Evolutionary conservation across 2,113 vertebrate species (phyloP).

Genomic region (Ictalurus furcatus): DNA sequence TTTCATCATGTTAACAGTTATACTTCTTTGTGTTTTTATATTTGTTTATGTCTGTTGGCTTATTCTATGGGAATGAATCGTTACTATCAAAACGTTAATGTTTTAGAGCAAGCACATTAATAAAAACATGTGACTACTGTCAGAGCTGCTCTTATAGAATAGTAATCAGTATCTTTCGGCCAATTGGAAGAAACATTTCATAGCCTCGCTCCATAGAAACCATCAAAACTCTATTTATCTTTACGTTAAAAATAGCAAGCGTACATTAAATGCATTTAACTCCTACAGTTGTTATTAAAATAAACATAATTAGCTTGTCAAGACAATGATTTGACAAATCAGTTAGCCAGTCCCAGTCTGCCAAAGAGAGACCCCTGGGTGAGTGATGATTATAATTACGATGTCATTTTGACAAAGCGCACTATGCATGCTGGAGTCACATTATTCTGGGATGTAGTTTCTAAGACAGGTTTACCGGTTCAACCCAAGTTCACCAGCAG

Average conservation of each 20-base stretch:
- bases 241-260: constrained; percentile 14
- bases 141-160: neutral
- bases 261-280: constrained; percentile 36
- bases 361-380: constrained; percentile 56
- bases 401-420: constrained; percentile 49
- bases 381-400: constrained; percentile 66
- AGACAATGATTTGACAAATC: constrained; percentile 55
- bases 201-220: neutral
- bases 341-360: constrained; percentile 55
- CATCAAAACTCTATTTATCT: neutral
- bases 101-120: neutral
- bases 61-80: no score
- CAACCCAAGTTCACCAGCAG: constrained; percentile 36
- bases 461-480: neutral
- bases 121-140: neutral
- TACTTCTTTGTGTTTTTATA: neutral
- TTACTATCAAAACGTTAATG: no score
- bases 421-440: constrained; percentile 12
- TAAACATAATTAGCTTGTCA: constrained; percentile 55
- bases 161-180: neutral
- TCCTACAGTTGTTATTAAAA: constrained; percentile 47
- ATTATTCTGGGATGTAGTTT: neutral
- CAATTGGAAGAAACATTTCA: neutral
- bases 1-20: neutral
- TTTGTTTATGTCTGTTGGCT: no score